These are phyloP conservation scores for Pseudobourletiella spinata DNA, from an alignment of 1,140 invertebrate species.

Conservation along the genomic window DNA sequence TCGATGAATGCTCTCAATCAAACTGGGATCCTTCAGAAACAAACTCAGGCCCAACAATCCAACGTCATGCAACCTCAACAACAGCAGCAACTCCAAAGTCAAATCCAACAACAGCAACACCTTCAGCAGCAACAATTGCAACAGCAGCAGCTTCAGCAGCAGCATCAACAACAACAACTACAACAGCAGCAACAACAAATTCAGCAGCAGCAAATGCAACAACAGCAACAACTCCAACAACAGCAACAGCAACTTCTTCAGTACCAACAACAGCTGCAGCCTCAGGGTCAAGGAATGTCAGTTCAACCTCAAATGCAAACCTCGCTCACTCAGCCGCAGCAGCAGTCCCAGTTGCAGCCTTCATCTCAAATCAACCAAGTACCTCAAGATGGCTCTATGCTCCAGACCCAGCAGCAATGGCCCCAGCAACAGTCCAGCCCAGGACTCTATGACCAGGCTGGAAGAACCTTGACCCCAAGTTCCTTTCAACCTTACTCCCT, in stretches of 20 bases:
- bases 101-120: conserved; percentile 25
- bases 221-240: conserved; percentile 13
- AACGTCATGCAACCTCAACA: conserved; percentile 20
- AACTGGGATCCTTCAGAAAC: conserved; percentile 6
- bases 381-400: neutral
- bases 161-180: conserved; percentile 16
- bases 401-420: conserved; percentile 23
- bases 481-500: conserved; percentile 5
- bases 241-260: conserved; percentile 18
- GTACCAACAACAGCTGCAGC: conserved; percentile 10
- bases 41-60: conserved; percentile 16
- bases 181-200: conserved; percentile 11
- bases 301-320: conserved; percentile 27
- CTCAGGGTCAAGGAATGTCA: too few relatives aligned
- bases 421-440: conserved; percentile 8
- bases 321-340: conserved; percentile 11
- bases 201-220: conserved; percentile 20
- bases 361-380: neutral
- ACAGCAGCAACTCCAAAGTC: conserved; percentile 24
- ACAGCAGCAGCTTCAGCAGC: conserved; percentile 24
- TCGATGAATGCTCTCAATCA: neutral
- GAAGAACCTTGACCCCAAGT: conserved; percentile 13
- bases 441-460: conserved; percentile 10
- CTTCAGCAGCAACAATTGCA: conserved; percentile 31
- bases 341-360: conserved; percentile 9